These are phyloP conservation scores for Lasioglossum figueresi DNA, from an alignment of 2,888 invertebrate genomes.

Conservation along the genomic window DNA sequence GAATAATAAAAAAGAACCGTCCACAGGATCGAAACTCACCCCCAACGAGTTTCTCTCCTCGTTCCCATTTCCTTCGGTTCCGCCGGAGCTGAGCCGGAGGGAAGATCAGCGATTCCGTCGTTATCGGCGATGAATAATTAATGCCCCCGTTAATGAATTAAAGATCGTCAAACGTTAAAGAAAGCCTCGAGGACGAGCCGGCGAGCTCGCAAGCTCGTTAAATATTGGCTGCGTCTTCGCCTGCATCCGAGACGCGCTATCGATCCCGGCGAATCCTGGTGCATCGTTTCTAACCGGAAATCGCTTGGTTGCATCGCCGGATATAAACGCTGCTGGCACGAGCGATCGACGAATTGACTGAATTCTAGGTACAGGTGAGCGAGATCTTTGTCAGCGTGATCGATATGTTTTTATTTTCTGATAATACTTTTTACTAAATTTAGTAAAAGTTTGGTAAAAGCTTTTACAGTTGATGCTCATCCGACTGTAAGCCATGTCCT, in stretches of 20 bases:
- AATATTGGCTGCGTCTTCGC: constrained; percentile 52
- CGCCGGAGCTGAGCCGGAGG: not conserved
- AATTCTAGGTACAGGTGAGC: not conserved
- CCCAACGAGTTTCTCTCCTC: not conserved
- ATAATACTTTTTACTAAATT: too few species aligned
- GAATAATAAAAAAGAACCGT: constrained; percentile 40
- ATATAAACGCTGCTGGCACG: not conserved
- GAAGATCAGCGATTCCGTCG: constrained; percentile 59
- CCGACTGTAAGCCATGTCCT: not conserved
- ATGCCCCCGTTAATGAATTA: constrained; percentile 67
- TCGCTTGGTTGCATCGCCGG: not conserved
- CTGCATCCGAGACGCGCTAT: constrained; percentile 20
- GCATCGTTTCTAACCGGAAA: not conserved
- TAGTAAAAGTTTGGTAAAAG: too few species aligned
- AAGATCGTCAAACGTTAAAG: constrained; percentile 59
- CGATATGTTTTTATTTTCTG: too few species aligned
- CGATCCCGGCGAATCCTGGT: constrained; percentile 15
- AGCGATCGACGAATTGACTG: not conserved
- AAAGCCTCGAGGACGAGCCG: constrained; percentile 37
- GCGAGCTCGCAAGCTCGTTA: constrained; percentile 47
- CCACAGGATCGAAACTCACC: not conserved
- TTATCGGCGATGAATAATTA: constrained; percentile 69
- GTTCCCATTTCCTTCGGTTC: not conserved
- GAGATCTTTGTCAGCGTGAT: too few species aligned
- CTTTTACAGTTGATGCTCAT: not conserved